Evolutionary conservation across 2,113 vertebrate genomes (phyloP).

Genomic region (Synodontis membranacea): DNA sequence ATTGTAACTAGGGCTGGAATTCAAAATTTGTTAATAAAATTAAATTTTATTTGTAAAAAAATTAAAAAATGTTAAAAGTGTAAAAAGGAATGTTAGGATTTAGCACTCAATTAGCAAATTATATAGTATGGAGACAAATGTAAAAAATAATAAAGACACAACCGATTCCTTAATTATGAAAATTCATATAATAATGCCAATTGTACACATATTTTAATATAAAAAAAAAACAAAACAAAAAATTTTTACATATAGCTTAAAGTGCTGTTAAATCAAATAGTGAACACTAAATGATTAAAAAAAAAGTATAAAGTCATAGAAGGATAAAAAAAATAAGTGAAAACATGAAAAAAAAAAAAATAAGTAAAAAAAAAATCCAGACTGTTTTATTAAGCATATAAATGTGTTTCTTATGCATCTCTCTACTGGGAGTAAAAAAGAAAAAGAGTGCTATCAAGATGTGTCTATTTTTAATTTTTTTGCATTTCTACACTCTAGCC

Average conservation of each 20-base stretch:
- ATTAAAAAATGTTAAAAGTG: not conserved
- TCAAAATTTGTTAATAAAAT: not conserved
- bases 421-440: not conserved
- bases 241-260: not conserved
- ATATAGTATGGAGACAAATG: not conserved
- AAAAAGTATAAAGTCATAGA: not conserved
- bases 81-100: not conserved
- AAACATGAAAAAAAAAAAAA: not conserved
- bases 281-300: not conserved
- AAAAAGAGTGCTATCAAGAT: constrained; percentile 48
- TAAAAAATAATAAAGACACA: not conserved
- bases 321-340: not conserved
- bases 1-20: constrained; percentile 1
- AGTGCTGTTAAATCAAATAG: not conserved
- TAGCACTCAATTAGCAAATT: not conserved
- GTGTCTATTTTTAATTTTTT: constrained; percentile 38
- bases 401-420: not conserved
- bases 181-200: not conserved
- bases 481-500: not conserved
- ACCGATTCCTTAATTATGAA: not conserved
- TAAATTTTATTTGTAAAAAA: not conserved
- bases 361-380: no score
- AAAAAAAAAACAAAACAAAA: no score
- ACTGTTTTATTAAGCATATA: not conserved
- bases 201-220: not conserved